A percentile compares a stretch with the other conserved stretches of the same genome.
These are phyloP conservation scores for Nudaria mundana DNA, from an alignment of 2,888 invertebrate genomes.

Conservation along the genomic window DNA sequence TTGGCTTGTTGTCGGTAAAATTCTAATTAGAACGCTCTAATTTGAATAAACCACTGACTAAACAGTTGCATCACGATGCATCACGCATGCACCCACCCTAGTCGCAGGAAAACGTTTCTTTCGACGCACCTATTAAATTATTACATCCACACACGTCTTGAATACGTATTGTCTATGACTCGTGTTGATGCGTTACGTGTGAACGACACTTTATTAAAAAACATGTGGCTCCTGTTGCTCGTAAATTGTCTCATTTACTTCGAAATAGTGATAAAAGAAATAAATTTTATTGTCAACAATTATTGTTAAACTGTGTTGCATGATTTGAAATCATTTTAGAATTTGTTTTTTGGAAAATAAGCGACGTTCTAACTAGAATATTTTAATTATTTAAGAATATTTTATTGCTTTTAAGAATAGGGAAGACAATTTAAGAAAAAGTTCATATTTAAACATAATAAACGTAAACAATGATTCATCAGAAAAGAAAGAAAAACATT, in stretches of 20 bases:
- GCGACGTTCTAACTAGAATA: too few relatives aligned
- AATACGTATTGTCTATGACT: constrained; percentile 29
- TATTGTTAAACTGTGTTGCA: constrained; percentile 5
- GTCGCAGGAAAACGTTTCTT: constrained; percentile 37
- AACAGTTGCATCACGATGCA: constrained; percentile 31
- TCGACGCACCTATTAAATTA: constrained; percentile 41
- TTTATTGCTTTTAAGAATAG: too few relatives aligned
- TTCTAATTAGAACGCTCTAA: constrained; percentile 12
- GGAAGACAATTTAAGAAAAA: too few relatives aligned
- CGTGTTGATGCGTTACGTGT: constrained; percentile 30
- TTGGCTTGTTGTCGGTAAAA: too few relatives aligned
- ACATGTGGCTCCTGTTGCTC: constrained; percentile 26
- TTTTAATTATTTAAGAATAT: too few relatives aligned
- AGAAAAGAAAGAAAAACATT: too few relatives aligned
- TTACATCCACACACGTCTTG: constrained; percentile 28
- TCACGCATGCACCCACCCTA: constrained; percentile 34
- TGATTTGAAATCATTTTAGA: background rate
- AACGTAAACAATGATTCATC: too few relatives aligned
- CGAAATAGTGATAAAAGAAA: constrained; percentile 22
- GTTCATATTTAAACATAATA: too few relatives aligned
- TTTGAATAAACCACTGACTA: constrained; percentile 23
- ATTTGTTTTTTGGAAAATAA: background rate
- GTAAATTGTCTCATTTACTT: constrained; percentile 34
- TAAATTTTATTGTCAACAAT: constrained; percentile 5
- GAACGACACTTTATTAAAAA: constrained; percentile 29